phyloP scores from a whole-genome alignment of 2,888 invertebrate genomes.

The Therioaphis trifolii region DNA sequence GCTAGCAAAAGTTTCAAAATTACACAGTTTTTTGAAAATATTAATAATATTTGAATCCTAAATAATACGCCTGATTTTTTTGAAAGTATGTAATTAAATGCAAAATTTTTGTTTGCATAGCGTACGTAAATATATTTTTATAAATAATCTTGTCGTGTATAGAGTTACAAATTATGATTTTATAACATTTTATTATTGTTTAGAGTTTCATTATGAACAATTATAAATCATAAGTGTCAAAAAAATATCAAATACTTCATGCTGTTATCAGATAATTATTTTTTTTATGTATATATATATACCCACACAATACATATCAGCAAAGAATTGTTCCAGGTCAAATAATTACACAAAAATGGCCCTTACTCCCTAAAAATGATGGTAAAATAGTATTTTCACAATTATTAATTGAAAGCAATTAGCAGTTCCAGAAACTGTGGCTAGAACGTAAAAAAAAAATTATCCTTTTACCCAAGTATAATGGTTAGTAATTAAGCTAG shows the following conservation, averaged over 20 bases:
- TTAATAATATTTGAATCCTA: too few species aligned
- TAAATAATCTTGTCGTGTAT: too few species aligned
- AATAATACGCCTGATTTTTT: too few species aligned
- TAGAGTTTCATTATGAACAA: background rate
- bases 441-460: slow-evolving; percentile 22
- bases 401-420: slow-evolving; percentile 52
- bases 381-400: slow-evolving; percentile 14
- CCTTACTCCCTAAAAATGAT: slow-evolving; percentile 13
- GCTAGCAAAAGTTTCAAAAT: too few species aligned
- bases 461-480: slow-evolving; percentile 21
- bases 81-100: too few species aligned
- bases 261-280: background rate
- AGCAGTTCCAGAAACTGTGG: slow-evolving; percentile 21
- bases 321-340: background rate
- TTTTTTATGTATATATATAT: too few species aligned
- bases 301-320: too few species aligned
- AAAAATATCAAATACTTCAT: background rate
- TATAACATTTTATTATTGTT: background rate
- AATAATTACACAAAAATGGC: slow-evolving; percentile 15
- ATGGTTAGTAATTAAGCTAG: slow-evolving; percentile 53
- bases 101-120: too few species aligned
- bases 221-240: background rate
- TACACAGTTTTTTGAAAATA: too few species aligned
- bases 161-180: background rate
- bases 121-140: too few species aligned